A percentile compares a stretch with the other conserved stretches of the same genome.
These are phyloP conservation scores for Marasmarcha lunaedactyla DNA, from an alignment of 2,888 invertebrate species.

Conservation along the genomic window DNA sequence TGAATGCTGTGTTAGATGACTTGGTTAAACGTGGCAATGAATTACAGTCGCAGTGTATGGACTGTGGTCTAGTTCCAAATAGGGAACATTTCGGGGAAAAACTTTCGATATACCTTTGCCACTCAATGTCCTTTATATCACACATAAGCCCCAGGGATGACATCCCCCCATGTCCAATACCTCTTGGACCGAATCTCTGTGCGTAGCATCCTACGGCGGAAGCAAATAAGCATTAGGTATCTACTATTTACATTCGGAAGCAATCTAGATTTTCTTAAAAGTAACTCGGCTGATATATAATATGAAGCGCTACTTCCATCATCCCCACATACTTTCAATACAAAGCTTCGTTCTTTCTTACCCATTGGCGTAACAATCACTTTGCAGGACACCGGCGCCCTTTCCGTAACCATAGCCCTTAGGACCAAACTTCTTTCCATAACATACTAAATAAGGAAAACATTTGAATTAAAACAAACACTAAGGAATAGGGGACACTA, in stretches of 20 bases:
- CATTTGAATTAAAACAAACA: conserved; percentile 27
- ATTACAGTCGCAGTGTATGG: background rate
- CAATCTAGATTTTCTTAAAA: conserved; percentile 16
- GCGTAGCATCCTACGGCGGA: conserved; percentile 90
- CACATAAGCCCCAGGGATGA: conserved; percentile 86
- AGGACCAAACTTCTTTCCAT: conserved; percentile 97
- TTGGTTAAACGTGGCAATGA: conserved; percentile 23
- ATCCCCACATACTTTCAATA: background rate
- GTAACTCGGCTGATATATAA: background rate
- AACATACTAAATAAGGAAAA: conserved; percentile 81
- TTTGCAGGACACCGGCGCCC: conserved; percentile 94
- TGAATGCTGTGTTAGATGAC: conserved; percentile 27
- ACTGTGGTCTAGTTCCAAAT: background rate
- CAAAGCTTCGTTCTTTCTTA: conserved; percentile 47
- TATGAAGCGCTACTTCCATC: background rate
- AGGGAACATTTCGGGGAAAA: background rate
- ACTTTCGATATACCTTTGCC: conserved; percentile 74
- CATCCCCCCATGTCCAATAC: conserved; percentile 93
- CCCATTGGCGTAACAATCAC: conserved; percentile 88
- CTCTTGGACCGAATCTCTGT: conserved; percentile 94
- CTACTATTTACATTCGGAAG: conserved; percentile 39
- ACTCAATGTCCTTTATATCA: conserved; percentile 82
- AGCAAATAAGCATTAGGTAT: conserved; percentile 59
- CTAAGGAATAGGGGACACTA: background rate
- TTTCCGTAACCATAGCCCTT: conserved; percentile 98